Evolutionary conservation across 2,888 invertebrate genomes (phyloP), one percentile per base, ranked within the genome.

Genomic region (Callimorpha dominula): DNA sequence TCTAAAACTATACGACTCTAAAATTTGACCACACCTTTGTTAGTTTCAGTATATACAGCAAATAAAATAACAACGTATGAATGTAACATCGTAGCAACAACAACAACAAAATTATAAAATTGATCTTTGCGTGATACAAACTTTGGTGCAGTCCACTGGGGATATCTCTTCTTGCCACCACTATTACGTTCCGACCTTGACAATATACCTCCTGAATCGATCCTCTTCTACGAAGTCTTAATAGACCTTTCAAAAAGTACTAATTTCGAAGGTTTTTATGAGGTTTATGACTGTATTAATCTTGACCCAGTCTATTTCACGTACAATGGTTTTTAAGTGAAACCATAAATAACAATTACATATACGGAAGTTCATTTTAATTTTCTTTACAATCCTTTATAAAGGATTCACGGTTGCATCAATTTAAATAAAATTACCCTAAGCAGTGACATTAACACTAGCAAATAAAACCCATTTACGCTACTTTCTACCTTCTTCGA

Each of bases 121-220:
- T n/a, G 43, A 20, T 43, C 20, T 64, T 31, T n/a, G 42, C 70
- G 64, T 54, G 52, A 50, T 42, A 17, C 43, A 43, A 65, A 70
- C 9, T 60, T 65, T 67, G 71, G 43, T 75, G 73, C 78, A 72
- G 71, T 78, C 72, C 17, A 46, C 69, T 65, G 71, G 84, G 70
- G 81, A 84, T 78, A 78, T 82, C 81, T 62, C 85, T 11, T 65
- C 65, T 70, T 73, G 46, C 71, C 68, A 79, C 85, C 17, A 49
- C 17, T n/a, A 14, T 9, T 49, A 54, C 11, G 17, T 15, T 14
- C 42, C 68, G 81, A 81, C 86, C 85, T 86, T 86, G 83, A 74
- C 74, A 77, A 73, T 74, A 71, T 64, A 42, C 43, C 46, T 60
- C 68, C 50, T 68, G 78, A 79, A 82, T 84, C 75, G 65, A 84